Conservation (phyloP, 2,888 invertebrate genomes). For the Erebia palarica region DNA sequence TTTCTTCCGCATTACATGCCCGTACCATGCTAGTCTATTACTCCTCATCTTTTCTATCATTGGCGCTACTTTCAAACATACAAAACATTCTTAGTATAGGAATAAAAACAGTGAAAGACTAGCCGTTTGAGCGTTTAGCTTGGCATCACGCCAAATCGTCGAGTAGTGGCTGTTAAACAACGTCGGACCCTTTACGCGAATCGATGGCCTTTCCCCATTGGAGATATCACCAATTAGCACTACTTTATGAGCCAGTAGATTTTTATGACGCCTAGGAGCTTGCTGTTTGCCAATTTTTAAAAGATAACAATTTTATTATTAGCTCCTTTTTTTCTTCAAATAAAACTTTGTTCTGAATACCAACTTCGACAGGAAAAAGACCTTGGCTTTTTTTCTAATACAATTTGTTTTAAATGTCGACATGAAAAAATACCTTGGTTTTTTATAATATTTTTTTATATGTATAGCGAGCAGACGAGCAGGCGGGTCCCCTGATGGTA, state of each 20-base stretch:
- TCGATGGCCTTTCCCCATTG: slow-evolving; percentile 16
- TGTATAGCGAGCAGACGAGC: too few relatives aligned
- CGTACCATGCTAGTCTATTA: too few relatives aligned
- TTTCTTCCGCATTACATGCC: too few relatives aligned
- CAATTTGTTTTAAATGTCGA: too few relatives aligned
- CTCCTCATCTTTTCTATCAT: too few relatives aligned
- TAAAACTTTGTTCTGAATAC: not conserved
- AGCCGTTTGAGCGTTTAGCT: slow-evolving; percentile 10
- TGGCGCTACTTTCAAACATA: too few relatives aligned
- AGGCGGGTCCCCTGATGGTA: too few relatives aligned
- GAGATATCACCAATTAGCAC: slow-evolving; percentile 26
- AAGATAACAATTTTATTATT: not conserved
- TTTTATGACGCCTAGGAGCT: slow-evolving; percentile 6
- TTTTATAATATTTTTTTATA: too few relatives aligned
- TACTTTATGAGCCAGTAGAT: not conserved
- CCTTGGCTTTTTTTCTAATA: too few relatives aligned
- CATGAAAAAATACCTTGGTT: too few relatives aligned
- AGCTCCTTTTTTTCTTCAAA: not conserved
- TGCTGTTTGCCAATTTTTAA: not conserved
- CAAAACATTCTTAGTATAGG: not conserved
- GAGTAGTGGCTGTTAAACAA: slow-evolving; percentile 13
- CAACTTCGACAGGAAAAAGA: not conserved
- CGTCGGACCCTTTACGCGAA: slow-evolving; percentile 20
- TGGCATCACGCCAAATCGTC: slow-evolving; percentile 23
- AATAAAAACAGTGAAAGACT: slow-evolving; percentile 6